A percentile compares a stretch with the other conserved stretches of the same genome.
Conservation (phyloP, 2,113 vertebrate species). For the Galemys pyrenaicus region DNA sequence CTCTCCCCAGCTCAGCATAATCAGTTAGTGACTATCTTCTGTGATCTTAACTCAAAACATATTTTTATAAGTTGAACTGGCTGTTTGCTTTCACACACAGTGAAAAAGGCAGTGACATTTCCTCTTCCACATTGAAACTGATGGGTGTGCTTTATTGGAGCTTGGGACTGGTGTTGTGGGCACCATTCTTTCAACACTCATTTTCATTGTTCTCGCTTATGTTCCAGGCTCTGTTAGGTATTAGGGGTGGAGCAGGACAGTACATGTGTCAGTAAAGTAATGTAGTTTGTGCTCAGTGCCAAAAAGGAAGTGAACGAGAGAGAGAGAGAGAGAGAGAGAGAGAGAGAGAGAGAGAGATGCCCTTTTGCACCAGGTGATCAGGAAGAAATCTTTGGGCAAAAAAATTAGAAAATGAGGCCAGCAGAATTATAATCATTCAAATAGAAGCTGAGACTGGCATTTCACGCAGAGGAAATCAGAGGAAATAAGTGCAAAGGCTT, state of each 20-base stretch:
- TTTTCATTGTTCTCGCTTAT: background rate
- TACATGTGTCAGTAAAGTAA: background rate
- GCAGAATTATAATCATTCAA: background rate
- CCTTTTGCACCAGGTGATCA: background rate
- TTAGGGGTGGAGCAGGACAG: background rate
- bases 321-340: background rate
- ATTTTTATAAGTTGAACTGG: conserved; percentile 11
- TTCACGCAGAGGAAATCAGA: background rate
- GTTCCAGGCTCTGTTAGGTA: background rate
- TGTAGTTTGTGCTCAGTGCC: background rate
- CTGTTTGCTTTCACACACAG: background rate
- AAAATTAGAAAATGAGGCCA: background rate
- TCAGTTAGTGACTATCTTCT: conserved; percentile 10
- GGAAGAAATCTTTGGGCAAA: background rate
- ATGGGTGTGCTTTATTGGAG: rapidly evolving
- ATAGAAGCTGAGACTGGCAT: background rate
- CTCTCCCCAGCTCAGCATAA: conserved; percentile 52
- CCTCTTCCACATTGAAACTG: background rate
- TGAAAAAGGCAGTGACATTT: background rate
- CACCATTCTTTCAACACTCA: background rate
- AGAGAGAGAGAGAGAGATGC: background rate
- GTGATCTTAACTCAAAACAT: conserved; percentile 27
- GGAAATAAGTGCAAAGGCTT: background rate
- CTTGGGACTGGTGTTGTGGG: rapidly evolving
- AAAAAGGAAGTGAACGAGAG: background rate